Percentiles rank a stretch among this genome's conserved stretches.
Evolutionary conservation across 1,140 invertebrate species (phyloP).

Genomic region (Drosophila takahashii): DNA sequence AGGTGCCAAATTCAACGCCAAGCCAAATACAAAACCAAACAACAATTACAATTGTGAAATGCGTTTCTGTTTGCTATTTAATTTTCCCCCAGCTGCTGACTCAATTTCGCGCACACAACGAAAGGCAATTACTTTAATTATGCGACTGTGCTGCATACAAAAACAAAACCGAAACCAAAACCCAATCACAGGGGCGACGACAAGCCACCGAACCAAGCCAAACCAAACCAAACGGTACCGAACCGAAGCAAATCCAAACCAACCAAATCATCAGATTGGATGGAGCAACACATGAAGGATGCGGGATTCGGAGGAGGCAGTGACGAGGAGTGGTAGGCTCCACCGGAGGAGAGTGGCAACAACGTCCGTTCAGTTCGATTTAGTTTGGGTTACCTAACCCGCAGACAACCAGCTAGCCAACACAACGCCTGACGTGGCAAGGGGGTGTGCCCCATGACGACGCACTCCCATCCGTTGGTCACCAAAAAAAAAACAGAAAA

Average conservation of each 20-base stretch:
- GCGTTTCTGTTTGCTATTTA: constrained; percentile 56
- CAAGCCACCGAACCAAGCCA: constrained; percentile 33
- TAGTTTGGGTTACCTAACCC: constrained; percentile 50
- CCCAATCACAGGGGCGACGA: constrained; percentile 59
- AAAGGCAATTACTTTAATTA: constrained; percentile 70
- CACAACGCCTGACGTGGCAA: constrained; percentile 47
- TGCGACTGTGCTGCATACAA: constrained; percentile 43
- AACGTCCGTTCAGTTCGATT: constrained; percentile 41
- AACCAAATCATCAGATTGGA: constrained; percentile 49
- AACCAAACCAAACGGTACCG: constrained; percentile 1
- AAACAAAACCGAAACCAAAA: constrained; percentile 41
- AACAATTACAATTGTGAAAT: constrained; percentile 66
- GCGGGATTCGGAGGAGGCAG: constrained; percentile 10
- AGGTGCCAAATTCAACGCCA: constrained; percentile 53
- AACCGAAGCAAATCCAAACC: constrained; percentile 9
- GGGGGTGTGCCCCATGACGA: constrained; percentile 54
- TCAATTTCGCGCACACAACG: constrained; percentile 62
- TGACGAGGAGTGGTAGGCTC: constrained; percentile 1
- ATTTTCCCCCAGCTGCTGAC: constrained; percentile 50
- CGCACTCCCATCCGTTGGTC: constrained; percentile 54
- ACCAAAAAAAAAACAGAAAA: constrained; percentile 7
- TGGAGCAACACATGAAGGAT: constrained; percentile 52
- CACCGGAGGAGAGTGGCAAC: constrained; percentile 22
- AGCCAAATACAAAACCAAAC: constrained; percentile 4
- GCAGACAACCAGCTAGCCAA: constrained; percentile 19